Percentiles rank a stretch among this genome's conserved stretches.
phyloP scores from a whole-genome alignment of 2,797 vertebrate species.

The Onychomys torridus region DNA sequence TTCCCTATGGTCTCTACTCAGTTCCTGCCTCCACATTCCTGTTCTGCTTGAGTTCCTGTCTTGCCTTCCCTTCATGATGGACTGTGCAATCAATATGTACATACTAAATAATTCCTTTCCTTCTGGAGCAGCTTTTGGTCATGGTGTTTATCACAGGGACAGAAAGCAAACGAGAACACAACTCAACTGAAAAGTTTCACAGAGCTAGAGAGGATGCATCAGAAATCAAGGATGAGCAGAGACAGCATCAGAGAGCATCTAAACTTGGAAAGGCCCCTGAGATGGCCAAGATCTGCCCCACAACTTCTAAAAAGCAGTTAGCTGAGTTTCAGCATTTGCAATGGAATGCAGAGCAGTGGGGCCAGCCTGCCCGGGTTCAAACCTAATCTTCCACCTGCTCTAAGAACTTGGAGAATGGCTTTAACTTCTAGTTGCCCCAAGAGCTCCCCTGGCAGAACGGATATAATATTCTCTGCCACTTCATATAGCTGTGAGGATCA shows the following conservation, averaged over 20 bases:
- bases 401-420: neutral
- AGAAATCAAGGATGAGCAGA: constrained; percentile 45
- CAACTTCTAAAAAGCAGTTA: neutral
- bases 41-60: neutral
- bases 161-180: neutral
- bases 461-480: neutral
- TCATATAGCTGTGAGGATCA: neutral
- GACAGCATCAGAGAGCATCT: neutral
- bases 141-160: neutral
- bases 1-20: neutral
- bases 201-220: neutral
- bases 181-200: constrained; percentile 40
- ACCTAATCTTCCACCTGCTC: neutral
- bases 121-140: neutral
- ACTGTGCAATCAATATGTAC: neutral
- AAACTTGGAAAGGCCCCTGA: neutral
- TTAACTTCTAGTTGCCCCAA: neutral
- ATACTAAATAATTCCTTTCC: neutral
- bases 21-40: neutral
- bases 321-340: neutral
- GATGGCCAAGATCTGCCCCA: neutral
- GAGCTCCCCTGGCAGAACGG: neutral
- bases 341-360: neutral
- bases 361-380: neutral
- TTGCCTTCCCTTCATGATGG: neutral